Evolutionary conservation across 2,113 vertebrate genomes (phyloP), one percentile per base, ranked within the genome.

Genomic region (human): DNA sequence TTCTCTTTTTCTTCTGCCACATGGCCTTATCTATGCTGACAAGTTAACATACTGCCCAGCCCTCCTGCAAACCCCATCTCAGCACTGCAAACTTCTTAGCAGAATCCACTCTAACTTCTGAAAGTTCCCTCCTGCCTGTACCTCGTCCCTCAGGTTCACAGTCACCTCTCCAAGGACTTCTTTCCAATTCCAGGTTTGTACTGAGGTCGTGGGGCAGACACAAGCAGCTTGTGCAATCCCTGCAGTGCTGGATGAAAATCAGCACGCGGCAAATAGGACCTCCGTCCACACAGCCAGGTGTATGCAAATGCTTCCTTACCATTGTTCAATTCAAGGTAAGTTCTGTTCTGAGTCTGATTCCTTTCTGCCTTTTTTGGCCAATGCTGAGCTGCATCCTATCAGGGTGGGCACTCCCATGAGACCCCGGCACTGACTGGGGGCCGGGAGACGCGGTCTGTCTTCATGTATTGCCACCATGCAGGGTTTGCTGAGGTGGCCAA

Each of bases 211-310:
- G 30, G 12, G 2, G 80, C 10, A 2, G 38, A 45, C 17, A 27
- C 7, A 2, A 0, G 3, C 9, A 1, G 4, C 35, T 2, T 10
- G 30, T 3, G 6, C 25, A 3, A 27, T 64, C 73, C 48, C 14
- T 0, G 8, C 13, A 9, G 55, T 38, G 68, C 43, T 35, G 40
- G 45, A 32, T n/a, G 55, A 66, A 35, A 10, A 18, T 9, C 6
- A 3, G 14, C 22, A 30, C 1, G 0, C 0, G 3, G 22, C 14
- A 14, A 4, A 10, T 10, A 45, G 1, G 22, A 50, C 48, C 75
- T 25, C 23, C 16, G 6, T 6, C 17, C 9, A 13, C 45, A 68
- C 10, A 52, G 43, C 23, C 32, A 45, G 38, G 6, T 17, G 17
- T 23, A 8, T 7, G 12, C 27, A 61, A 35, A 43, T 0, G 0